A percentile compares a stretch with the other conserved stretches of the same genome.
Conservation (phyloP, 2,888 invertebrate species). For the Rhodophaea formosa region DNA sequence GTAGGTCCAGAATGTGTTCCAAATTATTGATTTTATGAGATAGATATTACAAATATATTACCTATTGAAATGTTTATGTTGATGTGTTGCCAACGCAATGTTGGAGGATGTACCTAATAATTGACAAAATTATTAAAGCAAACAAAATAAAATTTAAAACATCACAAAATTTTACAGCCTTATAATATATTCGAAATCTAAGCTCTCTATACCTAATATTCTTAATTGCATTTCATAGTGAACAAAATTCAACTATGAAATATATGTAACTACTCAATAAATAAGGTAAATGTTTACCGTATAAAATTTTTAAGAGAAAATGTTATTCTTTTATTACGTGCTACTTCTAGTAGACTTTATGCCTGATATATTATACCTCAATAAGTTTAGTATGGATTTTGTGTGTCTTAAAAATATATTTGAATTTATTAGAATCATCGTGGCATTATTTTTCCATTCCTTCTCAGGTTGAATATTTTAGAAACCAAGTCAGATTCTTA, state of each 20-base stretch:
- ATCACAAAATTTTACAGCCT: conserved; percentile 53
- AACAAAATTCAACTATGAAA: conserved; percentile 50
- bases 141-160: conserved; percentile 38
- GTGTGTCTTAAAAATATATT: conserved; percentile 75
- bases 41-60: conserved; percentile 57
- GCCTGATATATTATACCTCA: conserved; percentile 77
- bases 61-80: conserved; percentile 56
- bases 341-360: conserved; percentile 67
- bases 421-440: conserved; percentile 59
- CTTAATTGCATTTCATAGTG: conserved; percentile 53
- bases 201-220: conserved; percentile 53
- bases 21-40: conserved; percentile 63
- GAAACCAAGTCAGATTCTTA: background rate
- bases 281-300: conserved; percentile 41
- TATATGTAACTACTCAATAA: conserved; percentile 45
- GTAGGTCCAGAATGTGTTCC: conserved; percentile 74
- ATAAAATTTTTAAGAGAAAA: conserved; percentile 51
- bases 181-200: conserved; percentile 40
- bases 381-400: conserved; percentile 74
- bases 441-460: conserved; percentile 51
- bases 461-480: conserved; percentile 17
- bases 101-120: conserved; percentile 27
- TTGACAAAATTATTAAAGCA: conserved; percentile 28
- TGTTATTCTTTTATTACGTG: conserved; percentile 61
- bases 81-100: conserved; percentile 45